A percentile compares a stretch with the other conserved stretches of the same genome.
Conservation (phyloP, 1,140 invertebrate species). For the Zaprionus camerounensis region DNA sequence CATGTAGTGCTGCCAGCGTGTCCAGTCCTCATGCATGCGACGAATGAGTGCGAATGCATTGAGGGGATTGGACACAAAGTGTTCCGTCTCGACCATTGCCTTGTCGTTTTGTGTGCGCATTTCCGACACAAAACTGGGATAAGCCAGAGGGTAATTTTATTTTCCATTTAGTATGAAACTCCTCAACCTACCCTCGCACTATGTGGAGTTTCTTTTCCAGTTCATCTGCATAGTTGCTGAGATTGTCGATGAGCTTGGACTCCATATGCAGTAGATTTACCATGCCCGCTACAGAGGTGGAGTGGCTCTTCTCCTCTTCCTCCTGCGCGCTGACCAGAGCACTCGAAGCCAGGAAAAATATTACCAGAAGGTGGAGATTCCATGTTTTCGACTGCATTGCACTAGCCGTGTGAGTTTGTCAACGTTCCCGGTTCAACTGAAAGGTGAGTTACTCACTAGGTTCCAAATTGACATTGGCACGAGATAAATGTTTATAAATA, state of each 20-base stretch:
- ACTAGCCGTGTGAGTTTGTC: constrained; percentile 26
- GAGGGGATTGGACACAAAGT: constrained; percentile 70
- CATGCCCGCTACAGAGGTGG: constrained; percentile 94
- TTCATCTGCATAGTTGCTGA: constrained; percentile 90
- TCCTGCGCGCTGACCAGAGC: constrained; percentile 8
- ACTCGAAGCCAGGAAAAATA: background rate
- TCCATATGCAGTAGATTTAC: constrained; percentile 95
- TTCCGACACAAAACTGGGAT: constrained; percentile 31
- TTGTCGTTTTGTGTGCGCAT: constrained; percentile 88
- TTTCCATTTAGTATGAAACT: background rate
- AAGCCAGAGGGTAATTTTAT: background rate
- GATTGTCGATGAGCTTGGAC: constrained; percentile 90
- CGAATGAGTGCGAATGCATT: constrained; percentile 70
- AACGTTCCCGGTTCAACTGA: constrained; percentile 57
- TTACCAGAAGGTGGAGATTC: constrained; percentile 19
- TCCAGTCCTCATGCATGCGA: constrained; percentile 72
- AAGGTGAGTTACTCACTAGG: constrained; percentile 22
- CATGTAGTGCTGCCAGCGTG: constrained; percentile 62
- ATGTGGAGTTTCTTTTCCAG: constrained; percentile 57
- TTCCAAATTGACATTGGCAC: constrained; percentile 45
- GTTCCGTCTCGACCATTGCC: constrained; percentile 89
- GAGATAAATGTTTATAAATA: constrained; percentile 64
- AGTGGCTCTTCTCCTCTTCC: constrained; percentile 57
- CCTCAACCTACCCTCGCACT: constrained; percentile 53
- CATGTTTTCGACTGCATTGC: constrained; percentile 41